phyloP scores from a whole-genome alignment of 1,140 invertebrate genomes.

The Hyphantria cunea region DNA sequence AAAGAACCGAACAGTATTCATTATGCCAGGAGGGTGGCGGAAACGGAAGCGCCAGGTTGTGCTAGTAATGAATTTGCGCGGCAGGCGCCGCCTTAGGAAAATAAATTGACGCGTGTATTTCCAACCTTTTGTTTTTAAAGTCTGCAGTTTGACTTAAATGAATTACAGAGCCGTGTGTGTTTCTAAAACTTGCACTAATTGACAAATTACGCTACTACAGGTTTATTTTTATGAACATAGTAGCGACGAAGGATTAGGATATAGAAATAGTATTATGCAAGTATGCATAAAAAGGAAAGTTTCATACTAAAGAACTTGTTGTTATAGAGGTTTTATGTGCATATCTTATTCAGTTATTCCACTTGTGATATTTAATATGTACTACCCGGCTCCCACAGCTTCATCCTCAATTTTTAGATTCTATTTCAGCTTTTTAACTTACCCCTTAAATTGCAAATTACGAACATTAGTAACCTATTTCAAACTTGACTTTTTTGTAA shows the following conservation, averaged over 20 bases:
- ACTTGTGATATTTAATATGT: too few species aligned
- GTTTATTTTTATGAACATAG: too few species aligned
- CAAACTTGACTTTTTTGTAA: too few species aligned
- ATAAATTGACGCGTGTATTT: slow-evolving; percentile 66
- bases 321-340: too few species aligned
- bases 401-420: background rate
- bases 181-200: slow-evolving; percentile 1
- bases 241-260: too few species aligned
- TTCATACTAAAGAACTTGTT: too few species aligned
- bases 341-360: too few species aligned
- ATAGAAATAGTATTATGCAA: too few species aligned
- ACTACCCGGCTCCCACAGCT: too few species aligned
- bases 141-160: slow-evolving; percentile 52
- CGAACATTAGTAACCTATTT: slow-evolving; percentile 13
- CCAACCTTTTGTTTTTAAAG: slow-evolving; percentile 64
- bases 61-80: slow-evolving; percentile 78
- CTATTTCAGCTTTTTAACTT: background rate
- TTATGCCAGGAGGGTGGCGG: slow-evolving; percentile 44
- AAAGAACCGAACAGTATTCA: background rate
- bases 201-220: background rate
- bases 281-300: too few species aligned
- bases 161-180: slow-evolving; percentile 32
- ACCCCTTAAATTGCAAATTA: background rate
- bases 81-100: slow-evolving; percentile 67
- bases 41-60: slow-evolving; percentile 75